Percentiles rank a stretch among this genome's conserved stretches.
Evolutionary conservation across 2,797 vertebrate species (phyloP).

Genomic region (Masticophis lateralis): DNA sequence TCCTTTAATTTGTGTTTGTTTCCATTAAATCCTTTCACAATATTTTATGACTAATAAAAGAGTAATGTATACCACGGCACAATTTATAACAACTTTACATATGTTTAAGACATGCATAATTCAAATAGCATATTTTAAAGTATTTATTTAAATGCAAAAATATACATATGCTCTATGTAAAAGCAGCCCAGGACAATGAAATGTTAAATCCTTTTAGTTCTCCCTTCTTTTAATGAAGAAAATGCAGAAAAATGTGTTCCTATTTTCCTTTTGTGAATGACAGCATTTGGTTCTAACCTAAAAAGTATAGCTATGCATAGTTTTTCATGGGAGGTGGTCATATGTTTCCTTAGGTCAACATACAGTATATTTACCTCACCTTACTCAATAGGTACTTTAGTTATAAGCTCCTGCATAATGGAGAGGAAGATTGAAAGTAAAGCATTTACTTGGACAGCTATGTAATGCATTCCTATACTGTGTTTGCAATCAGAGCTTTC

Average conservation of each 20-base stretch:
- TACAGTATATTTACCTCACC: slow-evolving; percentile 26
- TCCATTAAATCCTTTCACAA: not conserved
- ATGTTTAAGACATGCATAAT: not conserved
- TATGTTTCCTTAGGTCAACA: slow-evolving; percentile 18
- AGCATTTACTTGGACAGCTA: slow-evolving; percentile 46
- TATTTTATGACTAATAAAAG: not conserved
- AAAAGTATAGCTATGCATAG: not conserved
- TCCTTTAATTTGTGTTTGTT: not conserved
- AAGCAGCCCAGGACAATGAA: not conserved
- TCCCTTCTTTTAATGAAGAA: not conserved
- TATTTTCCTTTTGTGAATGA: slow-evolving; percentile 23
- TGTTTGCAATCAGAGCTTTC: slow-evolving; percentile 55
- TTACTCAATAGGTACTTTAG: slow-evolving; percentile 20
- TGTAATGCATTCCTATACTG: slow-evolving; percentile 50
- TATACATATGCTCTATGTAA: not conserved
- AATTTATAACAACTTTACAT: not conserved
- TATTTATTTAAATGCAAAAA: not conserved
- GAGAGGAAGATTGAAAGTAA: slow-evolving; percentile 47
- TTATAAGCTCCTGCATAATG: slow-evolving; percentile 15
- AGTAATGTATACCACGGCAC: not conserved
- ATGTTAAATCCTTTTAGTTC: not conserved
- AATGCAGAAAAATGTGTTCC: not conserved
- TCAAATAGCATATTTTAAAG: slow-evolving; percentile 2
- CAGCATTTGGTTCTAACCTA: not conserved
- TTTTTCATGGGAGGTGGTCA: not conserved